Evolutionary conservation across 2,113 vertebrate genomes (phyloP).

Genomic region (Canis aureus): DNA sequence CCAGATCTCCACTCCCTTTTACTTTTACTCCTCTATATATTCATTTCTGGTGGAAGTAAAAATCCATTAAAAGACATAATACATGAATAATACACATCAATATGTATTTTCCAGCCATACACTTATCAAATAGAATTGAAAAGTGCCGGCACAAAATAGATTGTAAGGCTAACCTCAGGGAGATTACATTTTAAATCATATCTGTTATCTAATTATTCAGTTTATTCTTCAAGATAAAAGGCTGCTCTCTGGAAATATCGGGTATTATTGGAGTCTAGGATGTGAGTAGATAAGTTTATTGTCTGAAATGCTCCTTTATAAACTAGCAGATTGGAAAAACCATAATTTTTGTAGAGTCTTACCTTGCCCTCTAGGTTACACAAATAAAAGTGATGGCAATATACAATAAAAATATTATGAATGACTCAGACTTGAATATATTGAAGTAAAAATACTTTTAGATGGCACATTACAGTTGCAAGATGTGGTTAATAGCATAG

Average conservation of each 20-base stretch:
- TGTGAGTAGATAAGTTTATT: neutral
- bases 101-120: neutral
- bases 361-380: neutral
- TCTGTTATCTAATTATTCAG: neutral
- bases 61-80: neutral
- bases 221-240: neutral
- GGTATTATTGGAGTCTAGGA: neutral
- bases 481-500: neutral
- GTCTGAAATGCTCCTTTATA: neutral
- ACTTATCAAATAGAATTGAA: neutral
- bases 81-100: neutral
- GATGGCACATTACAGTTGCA: neutral
- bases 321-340: neutral
- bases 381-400: neutral
- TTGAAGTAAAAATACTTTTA: conserved; percentile 5
- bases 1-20: neutral
- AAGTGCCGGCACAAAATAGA: neutral
- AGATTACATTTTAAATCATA: neutral
- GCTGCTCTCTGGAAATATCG: neutral
- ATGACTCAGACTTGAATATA: neutral
- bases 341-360: neutral
- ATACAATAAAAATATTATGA: neutral
- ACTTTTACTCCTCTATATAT: neutral
- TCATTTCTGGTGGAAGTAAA: neutral
- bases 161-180: neutral